phyloP scores from a whole-genome alignment of 2,113 vertebrate species.

The Triplophysa dalaica region DNA sequence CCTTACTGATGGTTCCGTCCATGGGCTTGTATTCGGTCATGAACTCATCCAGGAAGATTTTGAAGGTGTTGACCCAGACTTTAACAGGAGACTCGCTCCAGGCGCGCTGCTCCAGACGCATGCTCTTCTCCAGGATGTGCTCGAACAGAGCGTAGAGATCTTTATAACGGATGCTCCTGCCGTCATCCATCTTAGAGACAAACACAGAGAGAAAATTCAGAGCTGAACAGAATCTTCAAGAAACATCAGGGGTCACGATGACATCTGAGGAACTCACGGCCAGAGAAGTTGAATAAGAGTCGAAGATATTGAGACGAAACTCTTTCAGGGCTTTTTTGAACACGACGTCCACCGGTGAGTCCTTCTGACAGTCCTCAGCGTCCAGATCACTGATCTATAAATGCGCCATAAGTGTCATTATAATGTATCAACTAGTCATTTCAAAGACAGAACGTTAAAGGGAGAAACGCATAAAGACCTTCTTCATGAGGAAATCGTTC shows the following conservation, averaged over 20 bases:
- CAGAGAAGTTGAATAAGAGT: conserved; percentile 91
- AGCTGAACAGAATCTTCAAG: not conserved
- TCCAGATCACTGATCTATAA: conserved; percentile 90
- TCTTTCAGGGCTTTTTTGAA: conserved; percentile 98
- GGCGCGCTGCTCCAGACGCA: conserved; percentile 91
- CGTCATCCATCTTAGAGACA: conserved; percentile 86
- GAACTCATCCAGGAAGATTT: conserved; percentile 97
- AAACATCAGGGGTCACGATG: not conserved
- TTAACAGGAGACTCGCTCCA: conserved; percentile 95
- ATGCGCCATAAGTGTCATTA: conserved; percentile 3
- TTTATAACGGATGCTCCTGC: conserved; percentile 94
- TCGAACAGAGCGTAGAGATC: conserved; percentile 95
- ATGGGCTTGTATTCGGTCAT: conserved; percentile 91
- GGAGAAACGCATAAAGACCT: conserved; percentile 73
- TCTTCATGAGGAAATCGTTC: conserved; percentile 98
- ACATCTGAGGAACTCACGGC: conserved; percentile 74
- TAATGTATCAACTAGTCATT: too few species aligned
- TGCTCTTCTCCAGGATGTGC: conserved; percentile 96
- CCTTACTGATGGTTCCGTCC: conserved; percentile 81
- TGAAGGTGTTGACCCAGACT: conserved; percentile 99
- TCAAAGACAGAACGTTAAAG: not conserved
- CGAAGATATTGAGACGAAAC: conserved; percentile 96
- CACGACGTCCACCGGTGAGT: conserved; percentile 93
- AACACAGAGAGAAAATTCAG: not conserved
- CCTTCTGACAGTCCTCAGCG: conserved; percentile 93